These are phyloP conservation scores for Takifugu rubripes DNA, from an alignment of 2,797 vertebrate genomes.

Conservation along the genomic window DNA sequence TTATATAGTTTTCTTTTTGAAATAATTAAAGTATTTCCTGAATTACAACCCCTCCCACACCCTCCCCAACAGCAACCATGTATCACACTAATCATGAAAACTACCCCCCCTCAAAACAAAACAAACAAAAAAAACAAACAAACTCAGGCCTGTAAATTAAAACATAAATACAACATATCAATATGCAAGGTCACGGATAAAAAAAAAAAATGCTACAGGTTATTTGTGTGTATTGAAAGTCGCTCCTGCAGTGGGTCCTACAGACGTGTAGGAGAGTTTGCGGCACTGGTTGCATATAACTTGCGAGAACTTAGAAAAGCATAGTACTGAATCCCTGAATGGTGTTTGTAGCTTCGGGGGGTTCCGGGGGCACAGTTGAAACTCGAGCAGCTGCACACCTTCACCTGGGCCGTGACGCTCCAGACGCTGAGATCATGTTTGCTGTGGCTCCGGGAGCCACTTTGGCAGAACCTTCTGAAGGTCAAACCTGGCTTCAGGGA, in stretches of 20 bases:
- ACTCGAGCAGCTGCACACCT: background rate
- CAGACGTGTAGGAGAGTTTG: constrained; percentile 60
- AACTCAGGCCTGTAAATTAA: constrained; percentile 66
- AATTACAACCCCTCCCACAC: constrained; percentile 43
- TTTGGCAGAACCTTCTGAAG: too few species aligned
- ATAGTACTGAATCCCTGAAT: constrained; percentile 84
- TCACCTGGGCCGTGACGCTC: too few species aligned
- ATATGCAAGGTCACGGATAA: constrained; percentile 66
- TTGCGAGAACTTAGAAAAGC: constrained; percentile 77
- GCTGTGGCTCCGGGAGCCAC: too few species aligned
- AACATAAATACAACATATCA: constrained; percentile 72
- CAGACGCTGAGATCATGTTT: too few species aligned
- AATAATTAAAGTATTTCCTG: constrained; percentile 65
- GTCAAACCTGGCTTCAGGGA: too few species aligned
- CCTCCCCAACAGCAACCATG: constrained; percentile 26
- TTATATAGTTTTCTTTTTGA: constrained; percentile 55
- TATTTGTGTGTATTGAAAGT: constrained; percentile 63
- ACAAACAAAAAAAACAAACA: background rate
- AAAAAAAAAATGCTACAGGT: constrained; percentile 72
- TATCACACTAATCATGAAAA: constrained; percentile 46
- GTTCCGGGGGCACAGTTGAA: constrained; percentile 51
- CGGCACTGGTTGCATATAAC: constrained; percentile 81
- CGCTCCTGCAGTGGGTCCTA: constrained; percentile 68
- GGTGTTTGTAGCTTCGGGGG: constrained; percentile 58
- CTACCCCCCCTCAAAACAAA: constrained; percentile 15